Evolutionary conservation across 2,113 vertebrate genomes (phyloP).

Genomic region (Sclerurus mexicanus): DNA sequence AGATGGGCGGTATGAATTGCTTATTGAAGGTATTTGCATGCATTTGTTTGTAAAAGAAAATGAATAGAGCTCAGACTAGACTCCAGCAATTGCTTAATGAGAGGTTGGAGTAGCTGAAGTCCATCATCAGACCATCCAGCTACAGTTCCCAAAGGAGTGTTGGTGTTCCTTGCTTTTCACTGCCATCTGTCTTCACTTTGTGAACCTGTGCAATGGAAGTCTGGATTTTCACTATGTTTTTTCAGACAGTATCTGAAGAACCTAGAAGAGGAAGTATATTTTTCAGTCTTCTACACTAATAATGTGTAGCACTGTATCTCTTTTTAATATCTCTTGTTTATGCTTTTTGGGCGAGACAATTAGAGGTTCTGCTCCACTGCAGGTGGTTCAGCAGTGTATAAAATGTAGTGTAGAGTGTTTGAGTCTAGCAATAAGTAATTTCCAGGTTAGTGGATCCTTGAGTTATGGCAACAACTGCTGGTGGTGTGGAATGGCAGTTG

Average conservation of each 20-base stretch:
- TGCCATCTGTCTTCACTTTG: not conserved
- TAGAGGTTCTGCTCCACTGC: not conserved
- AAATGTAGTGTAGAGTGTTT: not conserved
- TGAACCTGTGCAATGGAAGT: not conserved
- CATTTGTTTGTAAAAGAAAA: not conserved
- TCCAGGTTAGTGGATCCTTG: not conserved
- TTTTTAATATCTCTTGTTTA: not conserved
- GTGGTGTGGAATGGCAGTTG: not conserved
- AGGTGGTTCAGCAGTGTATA: not conserved
- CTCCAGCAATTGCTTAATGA: not conserved
- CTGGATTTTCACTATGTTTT: not conserved
- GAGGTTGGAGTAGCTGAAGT: not conserved
- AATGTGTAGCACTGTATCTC: not conserved
- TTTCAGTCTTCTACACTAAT: not conserved
- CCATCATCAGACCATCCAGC: not conserved
- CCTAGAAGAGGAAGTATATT: not conserved
- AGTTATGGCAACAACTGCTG: not conserved
- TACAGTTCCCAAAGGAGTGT: not conserved
- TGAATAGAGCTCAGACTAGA: not conserved
- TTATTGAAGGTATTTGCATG: not conserved
- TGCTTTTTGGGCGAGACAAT: not conserved
- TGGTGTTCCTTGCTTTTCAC: not conserved
- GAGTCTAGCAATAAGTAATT: not conserved
- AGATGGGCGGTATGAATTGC: not conserved
- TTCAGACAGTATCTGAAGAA: not conserved